Evolutionary conservation across 1,140 invertebrate genomes (phyloP).

Genomic region (Limonius californicus): DNA sequence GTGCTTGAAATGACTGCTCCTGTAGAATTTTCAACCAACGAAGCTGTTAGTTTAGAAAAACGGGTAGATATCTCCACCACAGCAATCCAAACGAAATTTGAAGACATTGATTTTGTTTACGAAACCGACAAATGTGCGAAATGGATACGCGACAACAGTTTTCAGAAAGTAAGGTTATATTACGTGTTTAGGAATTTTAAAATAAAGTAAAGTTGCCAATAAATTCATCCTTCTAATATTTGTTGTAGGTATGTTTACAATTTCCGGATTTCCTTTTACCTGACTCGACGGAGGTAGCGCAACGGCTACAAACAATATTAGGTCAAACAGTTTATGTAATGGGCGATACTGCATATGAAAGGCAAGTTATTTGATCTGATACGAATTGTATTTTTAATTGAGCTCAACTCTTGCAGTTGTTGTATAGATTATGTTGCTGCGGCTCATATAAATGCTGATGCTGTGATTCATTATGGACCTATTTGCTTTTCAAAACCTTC

Average conservation of each 20-base stretch:
- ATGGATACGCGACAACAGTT: conserved; percentile 66
- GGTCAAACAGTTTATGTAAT: conserved; percentile 71
- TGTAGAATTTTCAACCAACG: conserved; percentile 38
- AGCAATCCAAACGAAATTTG: conserved; percentile 21
- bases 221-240: conserved; percentile 18
- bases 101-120: conserved; percentile 36
- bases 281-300: conserved; percentile 65
- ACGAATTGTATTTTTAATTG: background rate
- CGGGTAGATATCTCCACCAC: conserved; percentile 25
- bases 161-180: conserved; percentile 56
- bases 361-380: conserved; percentile 51
- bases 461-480: conserved; percentile 87
- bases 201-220: background rate
- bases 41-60: conserved; percentile 41
- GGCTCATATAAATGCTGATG: conserved; percentile 78
- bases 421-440: conserved; percentile 91
- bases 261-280: conserved; percentile 81
- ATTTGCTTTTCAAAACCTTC: conserved; percentile 77
- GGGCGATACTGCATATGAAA: conserved; percentile 91
- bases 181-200: background rate
- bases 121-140: conserved; percentile 50
- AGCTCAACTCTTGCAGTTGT: conserved; percentile 78
- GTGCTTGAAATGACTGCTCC: conserved; percentile 33
- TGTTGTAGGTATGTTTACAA: conserved; percentile 77
- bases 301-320: conserved; percentile 57